Percentiles rank a stretch among this genome's conserved stretches.
Evolutionary conservation across 2,888 invertebrate species (phyloP).

Genomic region (Embidobia sp.): DNA sequence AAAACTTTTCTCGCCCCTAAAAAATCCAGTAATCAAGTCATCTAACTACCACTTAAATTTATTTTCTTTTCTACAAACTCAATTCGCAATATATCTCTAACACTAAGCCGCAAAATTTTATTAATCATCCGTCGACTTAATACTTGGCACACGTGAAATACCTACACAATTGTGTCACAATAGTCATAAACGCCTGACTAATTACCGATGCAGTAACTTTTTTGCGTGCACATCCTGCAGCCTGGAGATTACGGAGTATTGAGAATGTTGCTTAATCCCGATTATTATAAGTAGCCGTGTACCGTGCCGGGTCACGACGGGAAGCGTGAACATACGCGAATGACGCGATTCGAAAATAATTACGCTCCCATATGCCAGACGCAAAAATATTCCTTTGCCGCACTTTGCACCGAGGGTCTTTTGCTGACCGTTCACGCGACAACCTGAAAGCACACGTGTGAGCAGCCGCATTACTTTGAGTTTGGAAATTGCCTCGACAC

Average conservation of each 20-base stretch:
- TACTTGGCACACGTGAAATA: too few relatives aligned
- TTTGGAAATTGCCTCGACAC: too few relatives aligned
- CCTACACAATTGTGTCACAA: constrained; percentile 14
- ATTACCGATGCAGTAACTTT: constrained; percentile 48
- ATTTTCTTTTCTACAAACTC: too few relatives aligned
- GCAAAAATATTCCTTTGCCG: constrained; percentile 40
- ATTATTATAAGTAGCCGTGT: constrained; percentile 56
- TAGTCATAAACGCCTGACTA: constrained; percentile 23
- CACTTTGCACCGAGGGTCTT: constrained; percentile 44
- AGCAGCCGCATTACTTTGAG: too few relatives aligned
- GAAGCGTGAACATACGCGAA: constrained; percentile 61
- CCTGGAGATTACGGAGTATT: constrained; percentile 55
- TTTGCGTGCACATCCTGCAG: constrained; percentile 54
- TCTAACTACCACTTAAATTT: too few relatives aligned
- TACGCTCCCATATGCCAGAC: constrained; percentile 52
- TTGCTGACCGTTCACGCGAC: constrained; percentile 7
- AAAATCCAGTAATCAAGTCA: too few relatives aligned
- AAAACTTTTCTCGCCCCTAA: too few relatives aligned
- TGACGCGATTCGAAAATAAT: constrained; percentile 59
- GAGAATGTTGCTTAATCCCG: constrained; percentile 60
- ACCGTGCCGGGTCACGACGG: constrained; percentile 52
- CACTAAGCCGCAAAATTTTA: too few relatives aligned
- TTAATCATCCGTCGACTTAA: too few relatives aligned
- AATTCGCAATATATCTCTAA: too few relatives aligned
- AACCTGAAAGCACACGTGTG: constrained; percentile 12